phyloP scores from a whole-genome alignment of 2,113 vertebrate genomes.

The Epinephelus moara region DNA sequence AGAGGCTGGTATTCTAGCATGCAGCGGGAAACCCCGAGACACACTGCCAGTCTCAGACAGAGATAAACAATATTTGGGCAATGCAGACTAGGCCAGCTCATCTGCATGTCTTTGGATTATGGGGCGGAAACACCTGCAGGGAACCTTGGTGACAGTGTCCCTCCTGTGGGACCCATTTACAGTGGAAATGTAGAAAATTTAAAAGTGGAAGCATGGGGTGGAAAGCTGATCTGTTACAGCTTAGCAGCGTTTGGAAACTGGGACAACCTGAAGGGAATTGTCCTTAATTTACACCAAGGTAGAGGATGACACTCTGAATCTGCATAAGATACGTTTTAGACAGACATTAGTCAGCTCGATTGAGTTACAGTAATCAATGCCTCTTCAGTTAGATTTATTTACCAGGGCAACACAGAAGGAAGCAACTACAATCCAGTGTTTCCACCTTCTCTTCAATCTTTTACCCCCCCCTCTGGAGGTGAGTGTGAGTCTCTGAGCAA shows the following conservation, averaged over 20 bases:
- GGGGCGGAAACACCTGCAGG: constrained; percentile 10
- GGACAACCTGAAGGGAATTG: constrained; percentile 60
- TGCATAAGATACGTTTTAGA: constrained; percentile 7
- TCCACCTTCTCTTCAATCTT: neutral
- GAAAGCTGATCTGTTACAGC: constrained; percentile 45
- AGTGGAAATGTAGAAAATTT: constrained; percentile 15
- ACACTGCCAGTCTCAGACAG: neutral
- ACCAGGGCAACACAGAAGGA: neutral
- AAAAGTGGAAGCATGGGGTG: constrained; percentile 5
- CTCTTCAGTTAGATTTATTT: neutral
- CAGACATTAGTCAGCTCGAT: constrained; percentile 20
- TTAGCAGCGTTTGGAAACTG: constrained; percentile 43
- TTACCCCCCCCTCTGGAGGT: neutral
- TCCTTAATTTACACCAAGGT: constrained; percentile 57
- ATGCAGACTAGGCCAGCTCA: neutral
- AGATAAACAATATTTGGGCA: constrained; percentile 28
- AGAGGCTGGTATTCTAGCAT: neutral
- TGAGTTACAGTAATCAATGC: neutral
- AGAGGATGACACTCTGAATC: constrained; percentile 11
- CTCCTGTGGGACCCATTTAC: constrained; percentile 27
- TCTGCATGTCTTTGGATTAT: constrained; percentile 23
- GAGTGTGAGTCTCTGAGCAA: constrained; percentile 12
- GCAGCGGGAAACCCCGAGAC: constrained; percentile 45
- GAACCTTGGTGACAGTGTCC: constrained; percentile 12
- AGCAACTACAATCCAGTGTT: neutral